phyloP scores from a whole-genome alignment of 2,797 vertebrate genomes.

The Onychomys arenicola region DNA sequence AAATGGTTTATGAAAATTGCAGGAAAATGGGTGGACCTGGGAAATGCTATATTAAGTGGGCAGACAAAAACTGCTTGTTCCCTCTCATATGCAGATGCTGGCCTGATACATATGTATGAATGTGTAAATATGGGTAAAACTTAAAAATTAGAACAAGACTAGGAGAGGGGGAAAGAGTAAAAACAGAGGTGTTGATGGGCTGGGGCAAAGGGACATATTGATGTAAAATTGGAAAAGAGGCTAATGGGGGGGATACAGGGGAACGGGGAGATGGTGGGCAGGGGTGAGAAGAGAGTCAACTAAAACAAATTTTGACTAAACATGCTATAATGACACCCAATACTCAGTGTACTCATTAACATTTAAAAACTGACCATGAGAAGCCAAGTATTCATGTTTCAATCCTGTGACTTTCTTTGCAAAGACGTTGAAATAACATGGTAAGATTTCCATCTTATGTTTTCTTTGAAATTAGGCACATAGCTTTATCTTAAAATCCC shows the following conservation, averaged over 20 bases:
- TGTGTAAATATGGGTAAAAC: background rate
- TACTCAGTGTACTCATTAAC: background rate
- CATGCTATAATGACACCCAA: background rate
- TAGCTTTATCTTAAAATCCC: conserved; percentile 3
- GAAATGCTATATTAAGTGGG: background rate
- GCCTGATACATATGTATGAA: background rate
- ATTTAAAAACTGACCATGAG: background rate
- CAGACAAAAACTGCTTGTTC: background rate
- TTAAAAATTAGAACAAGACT: background rate
- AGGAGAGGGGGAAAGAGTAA: background rate
- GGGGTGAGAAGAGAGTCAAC: background rate
- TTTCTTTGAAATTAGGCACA: background rate
- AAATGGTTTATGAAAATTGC: background rate
- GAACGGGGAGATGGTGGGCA: no score
- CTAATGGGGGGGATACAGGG: rapidly evolving
- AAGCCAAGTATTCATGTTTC: conserved; percentile 31
- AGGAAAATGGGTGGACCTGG: background rate
- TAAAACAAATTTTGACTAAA: background rate
- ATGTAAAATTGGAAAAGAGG: background rate
- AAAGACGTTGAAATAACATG: background rate
- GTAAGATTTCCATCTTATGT: background rate
- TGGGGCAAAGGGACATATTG: background rate
- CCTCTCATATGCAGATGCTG: no score
- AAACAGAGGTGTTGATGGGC: background rate
- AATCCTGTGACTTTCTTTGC: conserved; percentile 12